These are phyloP conservation scores for Toxostoma redivivum DNA, from an alignment of 2,113 vertebrate species.

Conservation along the genomic window DNA sequence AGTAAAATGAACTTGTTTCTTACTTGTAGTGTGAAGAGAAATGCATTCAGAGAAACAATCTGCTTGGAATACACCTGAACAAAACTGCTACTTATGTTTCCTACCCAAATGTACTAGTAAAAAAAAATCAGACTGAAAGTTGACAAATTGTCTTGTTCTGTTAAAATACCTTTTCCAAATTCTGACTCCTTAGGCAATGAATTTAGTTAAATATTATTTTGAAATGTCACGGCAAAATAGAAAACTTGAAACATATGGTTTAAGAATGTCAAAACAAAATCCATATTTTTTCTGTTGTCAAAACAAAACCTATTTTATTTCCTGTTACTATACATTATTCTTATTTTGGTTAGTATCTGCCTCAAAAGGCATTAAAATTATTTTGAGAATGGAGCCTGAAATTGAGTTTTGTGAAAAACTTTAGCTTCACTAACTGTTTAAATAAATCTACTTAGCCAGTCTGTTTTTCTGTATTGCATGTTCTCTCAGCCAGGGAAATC, in stretches of 20 bases:
- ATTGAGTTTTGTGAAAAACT: not conserved
- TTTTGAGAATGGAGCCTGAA: not conserved
- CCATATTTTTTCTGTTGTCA: not conserved
- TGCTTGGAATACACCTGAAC: not conserved
- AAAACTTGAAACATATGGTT: not conserved
- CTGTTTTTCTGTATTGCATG: not conserved
- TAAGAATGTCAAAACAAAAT: not conserved
- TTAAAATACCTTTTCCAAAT: not conserved
- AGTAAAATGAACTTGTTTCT: not conserved
- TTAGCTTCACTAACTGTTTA: not conserved
- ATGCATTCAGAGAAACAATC: not conserved
- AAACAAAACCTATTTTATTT: not conserved
- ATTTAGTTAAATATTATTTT: not conserved
- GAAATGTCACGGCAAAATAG: not conserved
- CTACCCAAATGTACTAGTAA: not conserved
- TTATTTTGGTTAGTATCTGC: not conserved
- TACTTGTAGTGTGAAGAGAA: not conserved
- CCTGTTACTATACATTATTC: not conserved
- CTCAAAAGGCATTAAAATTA: not conserved
- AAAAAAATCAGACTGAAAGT: not conserved
- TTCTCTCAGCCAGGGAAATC: not conserved
- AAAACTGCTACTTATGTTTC: not conserved
- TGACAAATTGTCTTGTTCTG: not conserved
- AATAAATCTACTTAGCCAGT: not conserved
- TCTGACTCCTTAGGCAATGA: not conserved